phyloP scores from a whole-genome alignment of 2,113 vertebrate species.

The Arizona elegans region DNA sequence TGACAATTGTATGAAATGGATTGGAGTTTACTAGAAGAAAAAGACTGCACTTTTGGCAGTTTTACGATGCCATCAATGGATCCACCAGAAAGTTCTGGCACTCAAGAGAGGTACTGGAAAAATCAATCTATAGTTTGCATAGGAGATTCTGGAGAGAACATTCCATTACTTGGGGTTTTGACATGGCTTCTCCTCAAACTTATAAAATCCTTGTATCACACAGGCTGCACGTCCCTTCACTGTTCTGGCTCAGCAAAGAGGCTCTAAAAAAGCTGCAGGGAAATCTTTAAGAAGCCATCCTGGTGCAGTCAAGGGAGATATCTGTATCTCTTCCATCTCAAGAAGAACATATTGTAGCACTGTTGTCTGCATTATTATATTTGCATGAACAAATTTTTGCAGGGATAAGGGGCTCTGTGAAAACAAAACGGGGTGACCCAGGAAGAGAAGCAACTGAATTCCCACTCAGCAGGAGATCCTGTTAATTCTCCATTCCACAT shows the following conservation, averaged over 20 bases:
- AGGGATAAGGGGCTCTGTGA: not conserved
- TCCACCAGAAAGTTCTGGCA: conserved; percentile 49
- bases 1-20: not conserved
- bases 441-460: not conserved
- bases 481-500: not conserved
- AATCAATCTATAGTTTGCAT: conserved; percentile 53
- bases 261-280: not conserved
- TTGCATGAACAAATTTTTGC: not conserved
- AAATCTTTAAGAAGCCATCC: not conserved
- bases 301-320: not conserved
- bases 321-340: not conserved
- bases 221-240: conserved; percentile 1
- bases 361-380: not conserved
- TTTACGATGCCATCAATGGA: conserved; percentile 53
- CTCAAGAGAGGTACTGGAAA: conserved; percentile 50
- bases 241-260: not conserved
- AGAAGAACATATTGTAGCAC: not conserved
- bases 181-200: conserved; percentile 33
- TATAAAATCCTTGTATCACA: conserved; percentile 6
- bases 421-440: not conserved
- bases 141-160: conserved; percentile 46
- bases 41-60: conserved; percentile 38
- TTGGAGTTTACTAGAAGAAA: conserved; percentile 48
- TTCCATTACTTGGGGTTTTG: conserved; percentile 44
- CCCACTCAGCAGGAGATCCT: not conserved